Conservation (phyloP, 2,113 vertebrate species). For the Oreotrochilus melanogaster region DNA sequence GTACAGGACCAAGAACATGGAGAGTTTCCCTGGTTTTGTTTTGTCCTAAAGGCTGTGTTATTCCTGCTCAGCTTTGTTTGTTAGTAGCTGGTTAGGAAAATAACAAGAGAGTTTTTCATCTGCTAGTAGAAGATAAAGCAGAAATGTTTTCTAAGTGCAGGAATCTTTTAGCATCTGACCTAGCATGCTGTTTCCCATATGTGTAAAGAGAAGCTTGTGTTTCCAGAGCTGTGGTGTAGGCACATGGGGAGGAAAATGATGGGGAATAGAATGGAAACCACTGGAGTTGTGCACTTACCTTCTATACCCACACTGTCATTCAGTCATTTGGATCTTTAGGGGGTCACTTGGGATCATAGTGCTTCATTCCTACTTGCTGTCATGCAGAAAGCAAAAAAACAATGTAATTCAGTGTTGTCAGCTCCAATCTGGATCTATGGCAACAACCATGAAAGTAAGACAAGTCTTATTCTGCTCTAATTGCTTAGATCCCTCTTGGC, state of each 20-base stretch:
- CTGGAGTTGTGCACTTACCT: background rate
- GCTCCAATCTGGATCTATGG: constrained; percentile 33
- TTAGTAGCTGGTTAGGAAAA: background rate
- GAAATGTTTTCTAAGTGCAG: background rate
- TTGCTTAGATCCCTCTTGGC: background rate
- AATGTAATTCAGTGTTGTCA: constrained; percentile 20
- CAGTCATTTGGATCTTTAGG: background rate
- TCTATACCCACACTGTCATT: background rate
- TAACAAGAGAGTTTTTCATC: background rate
- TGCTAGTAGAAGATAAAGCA: background rate
- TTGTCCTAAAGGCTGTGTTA: background rate
- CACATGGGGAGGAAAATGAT: background rate
- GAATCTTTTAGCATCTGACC: background rate
- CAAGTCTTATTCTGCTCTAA: constrained; percentile 8
- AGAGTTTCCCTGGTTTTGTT: background rate
- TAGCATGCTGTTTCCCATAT: background rate
- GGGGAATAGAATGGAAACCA: background rate
- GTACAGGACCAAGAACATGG: background rate
- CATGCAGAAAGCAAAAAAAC: constrained; percentile 10
- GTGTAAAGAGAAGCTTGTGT: background rate
- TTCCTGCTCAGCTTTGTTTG: background rate
- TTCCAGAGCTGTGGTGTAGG: background rate
- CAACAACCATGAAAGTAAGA: constrained; percentile 10
- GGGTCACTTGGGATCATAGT: background rate
- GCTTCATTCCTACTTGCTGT: background rate